These are phyloP conservation scores for Brachionus angularis DNA, from an alignment of 1,140 invertebrate species.

Conservation along the genomic window DNA sequence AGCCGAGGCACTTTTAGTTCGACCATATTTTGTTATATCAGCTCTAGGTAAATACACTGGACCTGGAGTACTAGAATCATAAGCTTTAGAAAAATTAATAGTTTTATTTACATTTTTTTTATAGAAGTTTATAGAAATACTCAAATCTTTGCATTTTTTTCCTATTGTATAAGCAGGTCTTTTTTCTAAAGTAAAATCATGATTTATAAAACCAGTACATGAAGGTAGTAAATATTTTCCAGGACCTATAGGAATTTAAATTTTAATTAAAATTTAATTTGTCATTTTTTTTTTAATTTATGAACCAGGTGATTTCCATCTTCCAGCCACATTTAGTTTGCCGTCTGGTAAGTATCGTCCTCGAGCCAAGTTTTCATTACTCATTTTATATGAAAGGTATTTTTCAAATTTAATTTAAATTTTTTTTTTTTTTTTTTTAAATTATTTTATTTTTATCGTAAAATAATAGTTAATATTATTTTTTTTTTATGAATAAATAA, in stretches of 20 bases:
- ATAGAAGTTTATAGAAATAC: neutral
- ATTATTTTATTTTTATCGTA: no score
- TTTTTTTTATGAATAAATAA: no score
- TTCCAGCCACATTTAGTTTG: conserved; percentile 10
- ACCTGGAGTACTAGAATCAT: conserved; percentile 1
- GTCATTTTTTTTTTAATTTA: no score
- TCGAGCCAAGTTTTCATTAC: no score
- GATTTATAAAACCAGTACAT: conserved; percentile 24
- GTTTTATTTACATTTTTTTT: neutral
- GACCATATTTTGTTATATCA: neutral
- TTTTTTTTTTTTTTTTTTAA: neutral
- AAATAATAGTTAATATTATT: no score
- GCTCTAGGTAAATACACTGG: conserved; percentile 27
- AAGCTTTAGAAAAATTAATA: neutral
- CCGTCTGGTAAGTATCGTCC: conserved; percentile 41
- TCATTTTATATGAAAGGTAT: neutral
- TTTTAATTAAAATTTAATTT: neutral
- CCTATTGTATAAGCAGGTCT: conserved; percentile 29
- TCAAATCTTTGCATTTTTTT: neutral
- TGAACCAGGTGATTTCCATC: conserved; percentile 38
- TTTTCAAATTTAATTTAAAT: neutral
- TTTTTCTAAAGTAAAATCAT: conserved; percentile 25
- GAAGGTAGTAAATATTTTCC: conserved; percentile 21
- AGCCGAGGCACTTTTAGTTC: neutral
- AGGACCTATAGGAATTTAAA: neutral